A percentile compares a stretch with the other conserved stretches of the same genome.
phyloP scores from a whole-genome alignment of 2,113 vertebrate genomes.

The Phaethon lepturus region DNA sequence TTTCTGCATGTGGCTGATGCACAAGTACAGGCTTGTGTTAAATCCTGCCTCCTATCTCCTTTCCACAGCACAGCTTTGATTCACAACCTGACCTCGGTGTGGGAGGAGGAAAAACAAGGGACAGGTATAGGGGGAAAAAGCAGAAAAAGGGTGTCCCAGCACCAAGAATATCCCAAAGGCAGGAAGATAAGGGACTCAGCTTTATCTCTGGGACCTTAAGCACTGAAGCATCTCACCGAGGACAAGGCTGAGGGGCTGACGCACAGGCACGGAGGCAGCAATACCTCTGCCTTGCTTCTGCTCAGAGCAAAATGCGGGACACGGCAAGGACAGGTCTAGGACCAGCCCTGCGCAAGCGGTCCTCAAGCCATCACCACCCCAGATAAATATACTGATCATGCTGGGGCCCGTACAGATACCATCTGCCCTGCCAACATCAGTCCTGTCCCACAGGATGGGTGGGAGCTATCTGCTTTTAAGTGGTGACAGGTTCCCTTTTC shows the following conservation, averaged over 20 bases:
- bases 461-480: not conserved
- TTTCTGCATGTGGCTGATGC: not conserved
- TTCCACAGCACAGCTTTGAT: not conserved
- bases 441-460: accelerated
- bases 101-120: not conserved
- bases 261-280: not conserved
- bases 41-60: not conserved
- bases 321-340: not conserved
- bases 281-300: not conserved
- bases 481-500: not conserved
- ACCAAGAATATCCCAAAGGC: not conserved
- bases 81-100: not conserved
- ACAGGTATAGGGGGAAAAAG: not conserved
- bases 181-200: not conserved
- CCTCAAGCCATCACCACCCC: not conserved
- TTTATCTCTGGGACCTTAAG: not conserved
- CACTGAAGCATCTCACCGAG: not conserved
- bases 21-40: not conserved
- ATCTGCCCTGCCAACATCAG: not conserved
- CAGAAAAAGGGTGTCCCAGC: not conserved
- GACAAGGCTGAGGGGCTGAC: not conserved
- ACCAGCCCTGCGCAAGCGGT: not conserved
- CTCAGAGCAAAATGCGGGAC: not conserved
- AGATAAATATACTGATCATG: not conserved
- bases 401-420: not conserved